Evolutionary conservation across 2,888 invertebrate species (phyloP).

Genomic region (Pseudococcus viburni): DNA sequence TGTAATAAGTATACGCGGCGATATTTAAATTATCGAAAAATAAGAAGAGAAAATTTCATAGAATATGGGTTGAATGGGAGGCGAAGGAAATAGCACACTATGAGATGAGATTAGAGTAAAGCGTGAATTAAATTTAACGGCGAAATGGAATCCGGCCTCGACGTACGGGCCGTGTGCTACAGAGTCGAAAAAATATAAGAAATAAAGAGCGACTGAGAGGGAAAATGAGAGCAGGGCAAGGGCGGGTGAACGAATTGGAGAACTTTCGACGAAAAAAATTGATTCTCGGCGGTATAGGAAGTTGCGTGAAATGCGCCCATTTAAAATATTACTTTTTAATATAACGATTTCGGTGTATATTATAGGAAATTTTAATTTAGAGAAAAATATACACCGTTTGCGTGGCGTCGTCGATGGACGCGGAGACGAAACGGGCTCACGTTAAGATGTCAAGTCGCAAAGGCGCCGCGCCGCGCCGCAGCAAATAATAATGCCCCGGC

Average conservation of each 20-base stretch:
- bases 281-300: background rate
- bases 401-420: background rate
- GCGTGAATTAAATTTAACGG: conserved; percentile 4
- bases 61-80: no score
- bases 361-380: conserved; percentile 48
- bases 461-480: background rate
- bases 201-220: background rate
- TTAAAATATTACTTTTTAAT: conserved; percentile 55
- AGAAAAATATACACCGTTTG: conserved; percentile 5
- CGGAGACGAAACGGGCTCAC: background rate
- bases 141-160: background rate
- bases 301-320: conserved; percentile 36
- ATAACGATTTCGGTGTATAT: conserved; percentile 39
- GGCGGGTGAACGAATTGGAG: background rate
- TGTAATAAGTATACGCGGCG: no score
- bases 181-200: background rate
- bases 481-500: conserved; percentile 29
- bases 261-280: conserved; percentile 34
- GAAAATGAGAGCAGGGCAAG: background rate
- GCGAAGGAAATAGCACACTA: background rate
- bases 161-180: background rate
- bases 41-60: background rate
- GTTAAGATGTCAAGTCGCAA: conserved; percentile 45
- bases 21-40: background rate
- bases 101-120: background rate